Evolutionary conservation across 2,113 vertebrate genomes (phyloP).

Genomic region (Propithecus coquereli): DNA sequence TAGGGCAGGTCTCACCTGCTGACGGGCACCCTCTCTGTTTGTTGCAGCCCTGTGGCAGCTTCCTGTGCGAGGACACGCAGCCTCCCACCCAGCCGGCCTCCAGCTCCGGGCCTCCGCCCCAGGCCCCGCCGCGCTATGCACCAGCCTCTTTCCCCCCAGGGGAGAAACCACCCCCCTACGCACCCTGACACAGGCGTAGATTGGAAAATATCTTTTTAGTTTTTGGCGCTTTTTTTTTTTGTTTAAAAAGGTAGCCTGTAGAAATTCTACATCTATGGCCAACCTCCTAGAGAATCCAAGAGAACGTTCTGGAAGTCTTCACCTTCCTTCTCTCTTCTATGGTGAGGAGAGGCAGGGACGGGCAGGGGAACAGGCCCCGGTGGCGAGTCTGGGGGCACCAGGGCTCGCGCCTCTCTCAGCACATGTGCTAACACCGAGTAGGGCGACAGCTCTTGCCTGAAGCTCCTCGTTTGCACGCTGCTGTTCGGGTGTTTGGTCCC

Average conservation of each 20-base stretch:
- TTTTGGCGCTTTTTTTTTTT: not conserved
- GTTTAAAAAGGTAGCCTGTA: not conserved
- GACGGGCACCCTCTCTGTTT: slow-evolving; percentile 66
- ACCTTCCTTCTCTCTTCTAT: not conserved
- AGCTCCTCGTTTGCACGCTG: not conserved
- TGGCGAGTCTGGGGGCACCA: not conserved
- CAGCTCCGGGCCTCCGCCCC: slow-evolving; percentile 84
- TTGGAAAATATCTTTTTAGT: not conserved
- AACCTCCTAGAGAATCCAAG: not conserved
- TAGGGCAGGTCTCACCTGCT: not conserved
- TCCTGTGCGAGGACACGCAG: slow-evolving; percentile 85
- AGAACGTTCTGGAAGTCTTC: not conserved
- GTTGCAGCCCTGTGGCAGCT: slow-evolving; percentile 80
- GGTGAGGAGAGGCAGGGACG: not conserved
- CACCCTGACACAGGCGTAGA: slow-evolving; percentile 80
- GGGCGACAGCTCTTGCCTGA: not conserved
- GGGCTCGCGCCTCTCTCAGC: not conserved
- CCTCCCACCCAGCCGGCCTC: slow-evolving; percentile 84
- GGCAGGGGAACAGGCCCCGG: not conserved
- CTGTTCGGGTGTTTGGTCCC: not conserved
- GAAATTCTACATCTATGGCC: slow-evolving; percentile 8
- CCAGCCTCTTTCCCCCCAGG: slow-evolving; percentile 83
- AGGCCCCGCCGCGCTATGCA: slow-evolving; percentile 83
- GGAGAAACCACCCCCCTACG: slow-evolving; percentile 94
- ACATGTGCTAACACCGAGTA: accelerated